Evolutionary conservation across 2,888 invertebrate species (phyloP).

Genomic region (Machimus rusticus): DNA sequence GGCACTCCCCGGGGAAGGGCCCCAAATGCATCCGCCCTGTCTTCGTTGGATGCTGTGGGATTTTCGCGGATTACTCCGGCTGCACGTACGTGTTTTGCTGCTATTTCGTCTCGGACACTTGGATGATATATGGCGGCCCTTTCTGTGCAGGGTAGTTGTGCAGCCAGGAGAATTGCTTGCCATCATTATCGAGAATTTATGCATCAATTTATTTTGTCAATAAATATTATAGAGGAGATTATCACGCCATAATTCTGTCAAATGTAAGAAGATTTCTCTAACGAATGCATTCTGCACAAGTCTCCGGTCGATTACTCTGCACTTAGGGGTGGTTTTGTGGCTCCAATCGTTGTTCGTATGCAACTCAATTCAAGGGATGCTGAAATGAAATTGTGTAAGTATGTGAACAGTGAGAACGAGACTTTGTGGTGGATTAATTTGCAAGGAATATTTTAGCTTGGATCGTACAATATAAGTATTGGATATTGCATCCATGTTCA

Average conservation of each 20-base stretch:
- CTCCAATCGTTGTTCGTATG: neutral
- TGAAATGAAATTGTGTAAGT: neutral
- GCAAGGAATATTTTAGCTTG: neutral
- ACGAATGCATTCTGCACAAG: neutral
- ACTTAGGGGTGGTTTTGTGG: neutral
- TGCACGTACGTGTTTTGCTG: constrained; percentile 28
- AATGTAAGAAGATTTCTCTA: constrained; percentile 19
- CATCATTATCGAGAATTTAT: constrained; percentile 28
- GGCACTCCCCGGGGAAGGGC: neutral
- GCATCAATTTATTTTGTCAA: constrained; percentile 29
- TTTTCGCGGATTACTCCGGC: constrained; percentile 34
- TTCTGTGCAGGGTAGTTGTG: neutral
- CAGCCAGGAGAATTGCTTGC: neutral
- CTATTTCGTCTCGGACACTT: constrained; percentile 1
- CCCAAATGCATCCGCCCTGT: constrained; percentile 29
- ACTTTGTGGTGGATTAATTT: neutral
- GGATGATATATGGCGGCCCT: neutral
- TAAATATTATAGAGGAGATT: neutral
- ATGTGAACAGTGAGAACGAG: neutral
- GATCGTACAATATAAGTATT: neutral
- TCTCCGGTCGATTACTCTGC: neutral
- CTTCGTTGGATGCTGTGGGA: constrained; percentile 30
- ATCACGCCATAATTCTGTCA: constrained; percentile 1
- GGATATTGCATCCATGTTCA: neutral
- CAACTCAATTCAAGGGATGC: neutral